Evolutionary conservation across 2,888 invertebrate species (phyloP).

Genomic region (Amphipyra tragopoginis): DNA sequence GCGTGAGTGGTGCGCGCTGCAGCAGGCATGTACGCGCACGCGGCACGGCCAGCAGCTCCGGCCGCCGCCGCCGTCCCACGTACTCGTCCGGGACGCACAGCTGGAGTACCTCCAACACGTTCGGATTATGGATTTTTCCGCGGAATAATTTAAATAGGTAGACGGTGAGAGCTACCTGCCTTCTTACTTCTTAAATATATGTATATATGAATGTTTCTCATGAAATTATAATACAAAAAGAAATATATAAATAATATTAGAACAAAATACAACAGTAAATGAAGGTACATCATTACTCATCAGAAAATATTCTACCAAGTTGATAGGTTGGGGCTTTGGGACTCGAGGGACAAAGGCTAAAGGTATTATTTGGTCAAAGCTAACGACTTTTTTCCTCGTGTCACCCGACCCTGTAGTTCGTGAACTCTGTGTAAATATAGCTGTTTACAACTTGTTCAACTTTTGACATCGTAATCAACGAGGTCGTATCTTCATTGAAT

Average conservation of each 20-base stretch:
- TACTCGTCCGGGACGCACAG: too few species aligned
- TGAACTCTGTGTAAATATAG: conserved; percentile 27
- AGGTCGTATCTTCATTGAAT: conserved; percentile 13
- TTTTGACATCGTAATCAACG: conserved; percentile 27
- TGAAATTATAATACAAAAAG: too few species aligned
- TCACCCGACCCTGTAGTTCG: conserved; percentile 1
- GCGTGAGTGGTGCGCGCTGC: too few species aligned
- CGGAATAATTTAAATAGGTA: too few species aligned
- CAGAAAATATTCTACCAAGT: background rate
- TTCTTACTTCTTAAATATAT: too few species aligned
- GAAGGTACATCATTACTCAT: background rate
- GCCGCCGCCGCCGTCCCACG: too few species aligned
- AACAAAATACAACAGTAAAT: background rate
- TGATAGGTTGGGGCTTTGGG: background rate
- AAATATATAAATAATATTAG: background rate
- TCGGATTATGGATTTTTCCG: too few species aligned
- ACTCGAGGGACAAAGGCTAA: conserved; percentile 3
- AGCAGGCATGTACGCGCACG: too few species aligned
- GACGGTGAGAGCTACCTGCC: too few species aligned
- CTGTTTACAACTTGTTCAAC: conserved; percentile 30
- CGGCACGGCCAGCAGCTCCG: too few species aligned
- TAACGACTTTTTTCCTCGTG: conserved; percentile 16
- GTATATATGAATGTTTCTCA: too few species aligned
- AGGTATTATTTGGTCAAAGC: conserved; percentile 25
- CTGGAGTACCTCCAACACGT: too few species aligned